Evolutionary conservation across 2,797 vertebrate species (phyloP).

Genomic region (Coluber constrictor): DNA sequence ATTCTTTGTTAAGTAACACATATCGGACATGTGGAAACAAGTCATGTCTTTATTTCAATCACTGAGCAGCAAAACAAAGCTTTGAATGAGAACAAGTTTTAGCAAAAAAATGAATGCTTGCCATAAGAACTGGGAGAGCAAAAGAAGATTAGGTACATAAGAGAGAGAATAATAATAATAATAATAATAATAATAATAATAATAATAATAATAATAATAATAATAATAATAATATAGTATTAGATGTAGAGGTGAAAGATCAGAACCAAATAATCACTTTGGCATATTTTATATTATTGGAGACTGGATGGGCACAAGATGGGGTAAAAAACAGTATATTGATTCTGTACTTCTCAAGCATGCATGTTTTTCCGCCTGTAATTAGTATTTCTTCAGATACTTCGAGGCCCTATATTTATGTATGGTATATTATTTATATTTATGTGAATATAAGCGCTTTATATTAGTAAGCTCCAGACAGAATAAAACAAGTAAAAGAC

Average conservation of each 20-base stretch:
- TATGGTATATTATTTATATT: not conserved
- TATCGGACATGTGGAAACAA: not conserved
- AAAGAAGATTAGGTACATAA: not conserved
- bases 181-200: not conserved
- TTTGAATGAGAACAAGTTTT: not conserved
- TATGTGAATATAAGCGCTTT: not conserved
- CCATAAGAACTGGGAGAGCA: not conserved
- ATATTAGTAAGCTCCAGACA: not conserved
- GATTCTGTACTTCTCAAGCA: not conserved
- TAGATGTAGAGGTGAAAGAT: not conserved
- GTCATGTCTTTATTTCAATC: not conserved
- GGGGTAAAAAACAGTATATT: not conserved
- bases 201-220: not conserved
- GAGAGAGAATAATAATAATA: not conserved
- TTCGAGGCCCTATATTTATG: not conserved
- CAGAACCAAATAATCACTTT: not conserved
- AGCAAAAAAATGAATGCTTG: not conserved
- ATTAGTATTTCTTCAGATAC: not conserved
- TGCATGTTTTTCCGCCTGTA: not conserved
- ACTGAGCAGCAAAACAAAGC: not conserved
- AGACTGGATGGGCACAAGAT: not conserved
- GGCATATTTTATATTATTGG: not conserved
- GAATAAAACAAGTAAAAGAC: not conserved
- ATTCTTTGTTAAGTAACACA: not conserved
- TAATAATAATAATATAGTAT: no score